Evolutionary conservation across 2,888 invertebrate genomes (phyloP), one percentile per base, ranked within the genome.

Genomic region (Zele albiditarsus): DNA sequence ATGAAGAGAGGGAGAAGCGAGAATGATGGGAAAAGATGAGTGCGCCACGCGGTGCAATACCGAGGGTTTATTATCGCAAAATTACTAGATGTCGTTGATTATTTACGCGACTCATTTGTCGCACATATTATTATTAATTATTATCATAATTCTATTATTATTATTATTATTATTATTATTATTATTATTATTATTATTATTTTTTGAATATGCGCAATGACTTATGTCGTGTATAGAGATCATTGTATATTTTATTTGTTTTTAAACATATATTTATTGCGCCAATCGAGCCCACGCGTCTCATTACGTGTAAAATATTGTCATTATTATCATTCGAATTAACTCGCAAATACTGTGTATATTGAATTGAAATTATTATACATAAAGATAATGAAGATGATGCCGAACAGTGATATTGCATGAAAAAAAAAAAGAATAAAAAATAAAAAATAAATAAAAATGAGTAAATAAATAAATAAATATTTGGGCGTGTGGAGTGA

Each of bases 231-330:
- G 70, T 60, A 60, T 42, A 78, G 77, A 84, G 85, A 88, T 84
- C 85, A 87, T 84, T 89, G 88, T 89, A 89, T 83, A 88, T 88
- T 88, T 88, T 84, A 83, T 84, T 88, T 86, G 80, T 85, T 85
- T 85, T 82, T 77, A 84, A 81, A 82, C 82, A 85, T 88, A 88
- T 88, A 88, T 88, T 89, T 89, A 83, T 82, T 82, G 84, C 85
- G 84, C 81, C 82, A 77, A 79, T 75, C 84, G 84, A 86, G 84
- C 81, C 81, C 82, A 81, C 81, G 84, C 84, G 87, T 86, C 87
- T 86, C 86, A 82, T 87, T 85, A 85, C 84, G 83, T 89, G 88
- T 89, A 88, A 88, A 88, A 89, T 88, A 89, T 82, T 86, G 85
- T 87, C 88, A 87, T 86, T 87, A 84, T 83, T 86, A 85, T 85